Base-by-base conservation (phyloP, 2,113 vertebrate species). In the Coregonus clupeaformis region DNA sequence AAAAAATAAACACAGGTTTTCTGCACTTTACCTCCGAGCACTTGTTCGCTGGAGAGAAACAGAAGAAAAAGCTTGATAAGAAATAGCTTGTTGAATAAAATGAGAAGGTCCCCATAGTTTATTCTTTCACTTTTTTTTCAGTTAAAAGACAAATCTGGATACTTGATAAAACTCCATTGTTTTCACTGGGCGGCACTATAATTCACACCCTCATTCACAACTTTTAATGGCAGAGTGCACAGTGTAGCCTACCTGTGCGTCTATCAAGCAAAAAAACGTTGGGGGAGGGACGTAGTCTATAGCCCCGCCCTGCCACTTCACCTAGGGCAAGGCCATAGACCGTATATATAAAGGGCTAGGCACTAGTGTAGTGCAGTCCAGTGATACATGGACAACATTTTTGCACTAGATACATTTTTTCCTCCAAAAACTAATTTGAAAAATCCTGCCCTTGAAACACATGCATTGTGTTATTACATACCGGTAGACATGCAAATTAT, bases 1-100 rank as follows among this genome's bases (percentile, higher is more conserved):
- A 3, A 30, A 66, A 18, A 65, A 1, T 14, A 1, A 3, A 1
- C 3, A n/a, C 27, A 47, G 3, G 42, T 47, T 42, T 22, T 32
- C 42, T 57, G 71, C 29, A 45, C 18, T 87, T 85, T 85, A 92
- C 92, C 92, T 90, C 80, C 91, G 73, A 76, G 66, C 71, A 81
- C 85, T 29, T 79, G 82, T 80, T 79, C 78, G 5, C 72, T 72
- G 49, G 82, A 86, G 78, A 89, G 71, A 65, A 84, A 60, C 29
- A 90, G 72, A n/a, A 90, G 72, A 45, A 36, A 36, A 36, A 88
- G 18, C 45, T 74, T 68, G 75, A 75, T 76, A 65, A 86, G 74
- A 60, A 86, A 83, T 57, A 76, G 6, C 9, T 71, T 12, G 55
- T 20, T 59, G 69, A 73, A 32, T 27, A 67, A 68, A 12, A 49